These are phyloP conservation scores for Scaeva pyrastri DNA, from an alignment of 2,888 invertebrate species.

Conservation along the genomic window DNA sequence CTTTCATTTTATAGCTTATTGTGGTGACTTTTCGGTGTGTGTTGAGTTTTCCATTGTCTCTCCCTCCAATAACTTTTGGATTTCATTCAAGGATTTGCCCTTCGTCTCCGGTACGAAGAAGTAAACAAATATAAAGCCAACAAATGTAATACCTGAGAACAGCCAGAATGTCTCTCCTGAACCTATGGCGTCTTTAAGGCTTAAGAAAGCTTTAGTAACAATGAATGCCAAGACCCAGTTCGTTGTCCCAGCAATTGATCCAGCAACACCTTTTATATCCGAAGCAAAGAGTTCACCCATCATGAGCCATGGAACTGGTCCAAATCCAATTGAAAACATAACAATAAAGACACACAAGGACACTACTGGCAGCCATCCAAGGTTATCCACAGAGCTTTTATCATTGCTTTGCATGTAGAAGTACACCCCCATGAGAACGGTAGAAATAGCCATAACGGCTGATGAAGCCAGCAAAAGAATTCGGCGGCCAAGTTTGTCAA, in stretches of 20 bases:
- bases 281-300: conserved; percentile 92
- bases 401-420: conserved; percentile 85
- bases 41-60: conserved; percentile 54
- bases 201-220: conserved; percentile 90
- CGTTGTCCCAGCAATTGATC: conserved; percentile 91
- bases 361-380: conserved; percentile 90
- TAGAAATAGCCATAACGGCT: conserved; percentile 88
- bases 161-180: conserved; percentile 89
- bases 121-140: conserved; percentile 89
- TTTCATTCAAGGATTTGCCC: conserved; percentile 83
- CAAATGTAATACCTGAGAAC: conserved; percentile 88
- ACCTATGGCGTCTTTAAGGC: conserved; percentile 86
- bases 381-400: conserved; percentile 83
- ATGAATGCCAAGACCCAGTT: conserved; percentile 93
- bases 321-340: conserved; percentile 92
- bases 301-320: conserved; percentile 92
- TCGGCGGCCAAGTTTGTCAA: conserved; percentile 92
- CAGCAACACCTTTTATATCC: conserved; percentile 90
- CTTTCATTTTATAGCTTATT: background rate
- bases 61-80: conserved; percentile 81
- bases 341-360: conserved; percentile 91
- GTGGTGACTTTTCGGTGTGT: conserved; percentile 39
- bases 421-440: conserved; percentile 89
- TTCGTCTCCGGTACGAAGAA: conserved; percentile 86
- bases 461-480: conserved; percentile 90